phyloP scores from a whole-genome alignment of 2,797 vertebrate species.

The Phylloscopus collybita region DNA sequence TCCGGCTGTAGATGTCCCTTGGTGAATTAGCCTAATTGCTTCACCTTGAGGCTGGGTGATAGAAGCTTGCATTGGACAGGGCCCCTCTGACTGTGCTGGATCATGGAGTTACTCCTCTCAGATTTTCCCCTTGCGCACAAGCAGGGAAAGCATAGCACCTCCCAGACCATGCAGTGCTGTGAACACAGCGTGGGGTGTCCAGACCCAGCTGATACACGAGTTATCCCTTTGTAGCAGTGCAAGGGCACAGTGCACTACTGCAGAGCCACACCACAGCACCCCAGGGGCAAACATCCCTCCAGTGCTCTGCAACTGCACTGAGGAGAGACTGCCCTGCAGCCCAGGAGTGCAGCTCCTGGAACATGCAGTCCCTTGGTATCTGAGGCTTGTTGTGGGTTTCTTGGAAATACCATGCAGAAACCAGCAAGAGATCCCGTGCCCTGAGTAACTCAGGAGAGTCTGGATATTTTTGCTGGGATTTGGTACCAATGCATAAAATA shows the following conservation, averaged over 20 bases:
- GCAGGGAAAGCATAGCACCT: background rate
- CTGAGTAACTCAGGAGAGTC: background rate
- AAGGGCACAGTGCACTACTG: rapidly evolving
- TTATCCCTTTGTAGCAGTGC: rapidly evolving
- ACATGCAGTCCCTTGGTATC: background rate
- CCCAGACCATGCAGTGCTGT: rapidly evolving
- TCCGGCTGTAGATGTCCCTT: background rate
- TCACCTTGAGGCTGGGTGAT: background rate
- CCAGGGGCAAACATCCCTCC: background rate
- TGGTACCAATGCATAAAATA: background rate
- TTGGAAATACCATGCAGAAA: background rate
- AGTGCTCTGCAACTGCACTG: rapidly evolving
- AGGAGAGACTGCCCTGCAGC: background rate
- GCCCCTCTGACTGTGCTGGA: rapidly evolving
- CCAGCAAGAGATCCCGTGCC: background rate
- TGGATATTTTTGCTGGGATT: background rate
- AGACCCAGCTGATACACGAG: rapidly evolving
- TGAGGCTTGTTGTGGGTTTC: background rate
- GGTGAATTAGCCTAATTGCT: background rate
- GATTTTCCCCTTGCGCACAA: background rate
- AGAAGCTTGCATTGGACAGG: rapidly evolving
- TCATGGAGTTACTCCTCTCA: background rate
- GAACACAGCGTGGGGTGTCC: rapidly evolving
- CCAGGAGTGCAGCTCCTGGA: background rate
- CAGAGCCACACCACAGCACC: rapidly evolving